Evolutionary conservation across 2,113 vertebrate genomes (phyloP), one percentile per base, ranked within the genome.

Genomic region (Tachycineta bicolor): DNA sequence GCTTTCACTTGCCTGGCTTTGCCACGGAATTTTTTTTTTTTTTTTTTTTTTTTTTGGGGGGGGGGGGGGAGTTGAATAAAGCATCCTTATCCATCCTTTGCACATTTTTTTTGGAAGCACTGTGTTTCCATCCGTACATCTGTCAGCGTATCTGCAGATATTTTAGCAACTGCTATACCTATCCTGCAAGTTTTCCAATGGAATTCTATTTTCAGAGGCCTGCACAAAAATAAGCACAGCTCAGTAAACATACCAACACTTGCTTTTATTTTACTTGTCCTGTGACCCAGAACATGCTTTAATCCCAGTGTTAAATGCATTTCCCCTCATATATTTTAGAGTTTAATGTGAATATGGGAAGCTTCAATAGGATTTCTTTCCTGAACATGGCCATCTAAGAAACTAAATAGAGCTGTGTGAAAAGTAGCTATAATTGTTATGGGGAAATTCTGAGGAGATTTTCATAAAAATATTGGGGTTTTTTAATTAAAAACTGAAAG

Each of bases 51-150:
- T 37, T 37, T 37, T 37, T 37, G 37, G 37, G 37, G 37, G 37
- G 9, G 37, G 37, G 37, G 37, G 37, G 37, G 37, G 31, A 10
- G 14, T 70, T 77, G 50, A 23, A 68, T 60, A 60, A 86, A 83
- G 44, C 5, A 1, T 46, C 60, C 2, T 0, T 0, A 49, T 47
- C 41, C 11, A 1, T 55, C 56, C 79, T 85, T 70, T 39, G 41
- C 68, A 79, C 43, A 3, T 50, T 75, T 34, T 58, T 64, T 59
- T 67, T 39, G 11, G 83, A 86, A 87, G n/a, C 39, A 6, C 34
- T 71, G 3, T 44, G 44, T 70, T 92, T 94, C 81, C 85, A 77
- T 52, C 39, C 2, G 11, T 65, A 52, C 39, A 1, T 29, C 63
- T 75, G 58, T n/a, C 68, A 25, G 55, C 64, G 44, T 50, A 73